Evolutionary conservation across 2,888 invertebrate species (phyloP), one percentile per base, ranked within the genome.

Genomic region (Drosophila macrospina): DNA sequence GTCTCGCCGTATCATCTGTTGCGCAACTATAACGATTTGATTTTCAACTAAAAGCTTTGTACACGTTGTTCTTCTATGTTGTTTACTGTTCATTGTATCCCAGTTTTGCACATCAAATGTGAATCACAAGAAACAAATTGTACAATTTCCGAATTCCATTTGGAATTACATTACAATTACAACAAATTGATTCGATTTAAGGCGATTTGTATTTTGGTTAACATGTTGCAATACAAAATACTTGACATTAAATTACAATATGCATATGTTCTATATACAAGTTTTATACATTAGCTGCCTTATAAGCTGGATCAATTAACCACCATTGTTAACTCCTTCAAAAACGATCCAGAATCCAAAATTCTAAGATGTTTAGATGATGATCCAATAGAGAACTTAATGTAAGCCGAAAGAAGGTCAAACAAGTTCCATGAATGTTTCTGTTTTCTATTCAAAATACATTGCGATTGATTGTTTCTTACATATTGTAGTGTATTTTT

Each of bases 1-100:
- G 98, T 99, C 8, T 98, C 98, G 44, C 96, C 98, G 87, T 98
- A 98, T 91, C 97, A 98, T 92, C 94, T 99, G 65, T 94, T 99
- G 42, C 95, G 95, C 76, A 97, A 97, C 93, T 99, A 98, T 91
- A 97, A 96, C 90, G 98, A 99, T 90, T 94, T 99, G 54, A 95
- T 99, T 89, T 99, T 99, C 91, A 99, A 99, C 92, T 99, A 92
- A 93, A 7, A 10, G 24, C 20, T 10, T 5, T 20, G 26, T 39
- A 52, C 45, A 45, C 5, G 41, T 44, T 62, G 34, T 57, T 52
- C 37, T 64, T 57, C 24, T 45, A 26, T 55, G 60, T 61, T 67
- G 13, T 41, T 61, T 44, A 37, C 30, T 48, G 55, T 54, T 70
- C 20, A 42, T 41, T 71, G 24, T 45, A 32, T 59, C 50, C 52